These are phyloP conservation scores for Beris chalybata DNA, from an alignment of 2,888 invertebrate species.

Conservation along the genomic window DNA sequence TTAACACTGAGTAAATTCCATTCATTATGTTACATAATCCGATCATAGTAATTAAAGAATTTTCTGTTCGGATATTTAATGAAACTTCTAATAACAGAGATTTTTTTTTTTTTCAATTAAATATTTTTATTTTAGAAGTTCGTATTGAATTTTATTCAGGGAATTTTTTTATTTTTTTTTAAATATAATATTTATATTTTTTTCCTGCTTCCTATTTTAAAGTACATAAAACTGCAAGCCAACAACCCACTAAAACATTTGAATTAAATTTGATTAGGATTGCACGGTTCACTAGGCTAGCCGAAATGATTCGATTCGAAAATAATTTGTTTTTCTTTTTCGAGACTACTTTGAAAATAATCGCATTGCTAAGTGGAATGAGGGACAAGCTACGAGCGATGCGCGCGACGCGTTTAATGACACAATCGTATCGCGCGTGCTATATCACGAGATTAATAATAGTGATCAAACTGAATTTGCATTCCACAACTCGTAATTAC, in stretches of 20 bases:
- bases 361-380: too few species aligned
- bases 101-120: not conserved
- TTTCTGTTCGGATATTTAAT: not conserved
- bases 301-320: not conserved
- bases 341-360: too few species aligned
- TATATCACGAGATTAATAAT: too few species aligned
- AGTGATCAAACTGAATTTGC: too few species aligned
- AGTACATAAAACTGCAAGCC: conserved; percentile 26
- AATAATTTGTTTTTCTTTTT: too few species aligned
- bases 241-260: conserved; percentile 30
- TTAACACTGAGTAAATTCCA: conserved; percentile 28
- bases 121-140: conserved; percentile 10
- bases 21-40: conserved; percentile 34
- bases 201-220: conserved; percentile 27
- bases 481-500: too few species aligned
- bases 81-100: not conserved
- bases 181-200: conserved; percentile 16
- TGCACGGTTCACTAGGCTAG: conserved; percentile 16
- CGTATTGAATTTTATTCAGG: conserved; percentile 28
- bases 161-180: conserved; percentile 22
- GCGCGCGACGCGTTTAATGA: too few species aligned
- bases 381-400: too few species aligned
- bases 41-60: conserved; percentile 10
- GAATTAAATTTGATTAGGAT: conserved; percentile 27
- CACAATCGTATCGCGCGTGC: too few species aligned